These are phyloP conservation scores for Pogonophryne albipinna DNA, from an alignment of 2,797 vertebrate genomes.

Conservation along the genomic window DNA sequence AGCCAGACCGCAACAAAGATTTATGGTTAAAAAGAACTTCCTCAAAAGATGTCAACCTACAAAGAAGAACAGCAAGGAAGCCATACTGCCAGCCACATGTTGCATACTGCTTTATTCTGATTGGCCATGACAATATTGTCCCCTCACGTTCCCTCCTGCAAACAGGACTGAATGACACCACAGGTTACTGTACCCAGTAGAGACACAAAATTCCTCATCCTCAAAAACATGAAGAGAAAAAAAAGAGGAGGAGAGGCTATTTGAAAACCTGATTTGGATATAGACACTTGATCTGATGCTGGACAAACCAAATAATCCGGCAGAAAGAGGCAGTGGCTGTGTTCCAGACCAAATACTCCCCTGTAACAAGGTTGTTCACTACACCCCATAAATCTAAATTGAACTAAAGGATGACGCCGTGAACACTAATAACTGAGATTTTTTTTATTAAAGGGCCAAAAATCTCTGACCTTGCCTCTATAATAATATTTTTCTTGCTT, in stretches of 20 bases:
- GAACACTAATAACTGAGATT: constrained; percentile 17
- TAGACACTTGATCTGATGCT: constrained; percentile 71
- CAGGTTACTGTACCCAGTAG: constrained; percentile 73
- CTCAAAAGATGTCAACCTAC: constrained; percentile 36
- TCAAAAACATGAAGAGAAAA: constrained; percentile 56
- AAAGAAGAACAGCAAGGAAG: constrained; percentile 46
- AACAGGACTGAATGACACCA: constrained; percentile 72
- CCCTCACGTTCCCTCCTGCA: constrained; percentile 39
- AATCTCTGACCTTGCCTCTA: constrained; percentile 26
- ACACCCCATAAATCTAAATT: constrained; percentile 25
- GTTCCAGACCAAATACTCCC: constrained; percentile 70
- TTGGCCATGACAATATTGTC: constrained; percentile 33
- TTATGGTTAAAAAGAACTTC: constrained; percentile 59
- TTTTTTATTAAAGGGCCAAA: constrained; percentile 1
- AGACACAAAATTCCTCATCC: constrained; percentile 75
- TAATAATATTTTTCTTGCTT: constrained; percentile 13
- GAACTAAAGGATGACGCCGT: constrained; percentile 22
- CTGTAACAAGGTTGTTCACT: constrained; percentile 29
- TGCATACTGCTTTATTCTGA: constrained; percentile 43
- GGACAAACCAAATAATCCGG: constrained; percentile 56
- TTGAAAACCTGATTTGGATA: constrained; percentile 74
- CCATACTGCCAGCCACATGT: constrained; percentile 37
- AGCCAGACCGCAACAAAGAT: constrained; percentile 34
- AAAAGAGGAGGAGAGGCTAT: constrained; percentile 57
- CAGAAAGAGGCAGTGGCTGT: constrained; percentile 61